Percentiles rank a stretch among this genome's conserved stretches.
Conservation (phyloP, 1,140 invertebrate genomes). For the Drosophila watanabei region DNA sequence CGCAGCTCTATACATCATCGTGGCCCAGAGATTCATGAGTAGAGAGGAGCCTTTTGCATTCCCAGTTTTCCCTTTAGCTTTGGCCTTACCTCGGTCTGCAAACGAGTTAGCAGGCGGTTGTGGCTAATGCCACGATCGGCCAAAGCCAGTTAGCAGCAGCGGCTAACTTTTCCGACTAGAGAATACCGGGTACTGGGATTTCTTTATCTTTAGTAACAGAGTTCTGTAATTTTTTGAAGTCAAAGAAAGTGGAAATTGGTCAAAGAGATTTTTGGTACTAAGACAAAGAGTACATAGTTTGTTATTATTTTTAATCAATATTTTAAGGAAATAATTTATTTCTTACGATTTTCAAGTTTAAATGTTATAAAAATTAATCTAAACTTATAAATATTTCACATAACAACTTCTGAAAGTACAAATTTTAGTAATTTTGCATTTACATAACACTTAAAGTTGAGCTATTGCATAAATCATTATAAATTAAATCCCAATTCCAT, state of each 20-base stretch:
- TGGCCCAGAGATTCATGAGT: slow-evolving; percentile 22
- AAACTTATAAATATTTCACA: not conserved
- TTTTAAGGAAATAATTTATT: too few species aligned
- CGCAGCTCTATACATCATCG: slow-evolving; percentile 33
- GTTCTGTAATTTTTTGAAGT: too few species aligned
- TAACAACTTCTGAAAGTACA: not conserved
- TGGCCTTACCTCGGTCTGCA: slow-evolving; percentile 25
- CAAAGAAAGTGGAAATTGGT: not conserved
- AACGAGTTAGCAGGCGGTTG: slow-evolving; percentile 68
- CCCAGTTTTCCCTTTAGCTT: slow-evolving; percentile 34
- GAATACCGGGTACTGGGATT: slow-evolving; percentile 10
- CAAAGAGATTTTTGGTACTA: not conserved
- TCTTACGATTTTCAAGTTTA: not conserved
- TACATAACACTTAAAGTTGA: not conserved
- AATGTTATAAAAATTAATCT: not conserved
- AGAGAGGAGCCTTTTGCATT: slow-evolving; percentile 52
- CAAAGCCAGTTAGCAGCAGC: slow-evolving; percentile 23
- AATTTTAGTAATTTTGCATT: not conserved
- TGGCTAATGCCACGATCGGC: slow-evolving; percentile 32
- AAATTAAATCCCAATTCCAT: not conserved
- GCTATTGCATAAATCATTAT: not conserved
- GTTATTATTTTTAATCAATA: not conserved
- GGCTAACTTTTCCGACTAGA: slow-evolving; percentile 15
- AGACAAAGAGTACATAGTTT: not conserved
- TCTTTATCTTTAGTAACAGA: not conserved